phyloP scores from a whole-genome alignment of 2,888 invertebrate genomes.

The Perithous albicinctus region DNA sequence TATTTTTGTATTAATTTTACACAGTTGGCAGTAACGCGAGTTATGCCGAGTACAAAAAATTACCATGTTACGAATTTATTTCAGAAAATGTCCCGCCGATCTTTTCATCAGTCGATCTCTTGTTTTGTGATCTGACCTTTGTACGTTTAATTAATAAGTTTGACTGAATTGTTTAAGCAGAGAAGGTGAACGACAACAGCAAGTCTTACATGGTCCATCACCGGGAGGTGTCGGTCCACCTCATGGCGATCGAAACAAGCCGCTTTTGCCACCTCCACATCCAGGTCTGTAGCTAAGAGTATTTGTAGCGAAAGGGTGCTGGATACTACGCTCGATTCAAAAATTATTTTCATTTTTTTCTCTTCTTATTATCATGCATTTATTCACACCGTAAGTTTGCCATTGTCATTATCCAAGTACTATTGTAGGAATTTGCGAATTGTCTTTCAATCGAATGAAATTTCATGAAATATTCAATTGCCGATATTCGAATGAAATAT shows the following conservation, averaged over 20 bases:
- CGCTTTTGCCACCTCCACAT: conserved; percentile 84
- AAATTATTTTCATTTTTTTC: not conserved
- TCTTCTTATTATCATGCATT: not conserved
- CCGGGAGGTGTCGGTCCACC: conserved; percentile 78
- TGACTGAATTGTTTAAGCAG: conserved; percentile 84
- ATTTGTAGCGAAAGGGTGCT: conserved; percentile 79
- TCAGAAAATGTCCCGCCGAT: conserved; percentile 54
- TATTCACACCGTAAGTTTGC: conserved; percentile 33
- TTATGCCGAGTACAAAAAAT: conserved; percentile 58
- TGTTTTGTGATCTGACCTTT: conserved; percentile 41
- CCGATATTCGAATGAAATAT: too few species aligned
- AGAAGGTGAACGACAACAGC: conserved; percentile 82
- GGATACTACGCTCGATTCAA: conserved; percentile 71
- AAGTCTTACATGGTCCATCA: conserved; percentile 80
- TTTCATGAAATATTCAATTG: too few species aligned
- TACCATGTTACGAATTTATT: conserved; percentile 52
- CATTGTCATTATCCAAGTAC: conserved; percentile 16
- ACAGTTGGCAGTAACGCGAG: conserved; percentile 33
- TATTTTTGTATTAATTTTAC: not conserved
- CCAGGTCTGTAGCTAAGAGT: conserved; percentile 85
- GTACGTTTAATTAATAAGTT: conserved; percentile 77
- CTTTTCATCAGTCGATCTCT: conserved; percentile 43
- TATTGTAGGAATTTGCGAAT: too few species aligned
- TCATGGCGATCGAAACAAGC: conserved; percentile 83
- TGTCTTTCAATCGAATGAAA: too few species aligned